These are phyloP conservation scores for Apogon talboti DNA, from an alignment of 2,797 vertebrate species.

Conservation along the genomic window DNA sequence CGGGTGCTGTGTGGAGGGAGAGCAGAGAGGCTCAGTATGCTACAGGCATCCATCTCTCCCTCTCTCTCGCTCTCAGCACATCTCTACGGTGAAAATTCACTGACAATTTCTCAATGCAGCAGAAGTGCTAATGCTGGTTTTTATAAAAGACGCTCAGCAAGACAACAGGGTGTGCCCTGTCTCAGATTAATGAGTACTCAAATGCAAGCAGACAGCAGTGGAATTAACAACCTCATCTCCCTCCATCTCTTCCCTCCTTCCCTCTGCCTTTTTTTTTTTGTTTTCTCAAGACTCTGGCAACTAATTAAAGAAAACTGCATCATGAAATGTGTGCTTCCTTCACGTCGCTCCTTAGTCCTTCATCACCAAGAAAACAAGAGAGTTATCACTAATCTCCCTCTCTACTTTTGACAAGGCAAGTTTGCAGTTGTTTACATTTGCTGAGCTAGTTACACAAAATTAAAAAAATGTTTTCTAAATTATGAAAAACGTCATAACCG, in stretches of 20 bases:
- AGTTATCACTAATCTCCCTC: constrained; percentile 24
- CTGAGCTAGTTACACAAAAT: constrained; percentile 14
- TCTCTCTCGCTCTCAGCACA: constrained; percentile 50
- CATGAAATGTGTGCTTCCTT: constrained; percentile 60
- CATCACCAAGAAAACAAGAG: constrained; percentile 40
- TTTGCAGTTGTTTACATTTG: constrained; percentile 8
- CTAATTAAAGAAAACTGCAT: constrained; percentile 78
- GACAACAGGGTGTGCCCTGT: constrained; percentile 77
- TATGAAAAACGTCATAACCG: constrained; percentile 7
- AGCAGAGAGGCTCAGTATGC: constrained; percentile 72
- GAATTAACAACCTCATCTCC: constrained; percentile 83
- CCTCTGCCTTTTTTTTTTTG: constrained; percentile 47
- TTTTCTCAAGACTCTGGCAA: constrained; percentile 69
- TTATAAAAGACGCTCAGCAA: constrained; percentile 78
- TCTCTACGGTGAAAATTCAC: constrained; percentile 65
- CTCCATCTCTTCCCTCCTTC: constrained; percentile 56
- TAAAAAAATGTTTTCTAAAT: constrained; percentile 12
- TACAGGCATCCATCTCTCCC: constrained; percentile 67
- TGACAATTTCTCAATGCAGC: constrained; percentile 75
- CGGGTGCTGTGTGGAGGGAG: constrained; percentile 31
- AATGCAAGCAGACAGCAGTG: constrained; percentile 84
- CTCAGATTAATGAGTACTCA: constrained; percentile 85
- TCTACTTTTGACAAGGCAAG: constrained; percentile 9
- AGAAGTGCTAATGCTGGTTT: constrained; percentile 75
- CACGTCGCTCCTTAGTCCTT: constrained; percentile 45